phyloP scores from a whole-genome alignment of 2,888 invertebrate species.

The Tridacna gigas region DNA sequence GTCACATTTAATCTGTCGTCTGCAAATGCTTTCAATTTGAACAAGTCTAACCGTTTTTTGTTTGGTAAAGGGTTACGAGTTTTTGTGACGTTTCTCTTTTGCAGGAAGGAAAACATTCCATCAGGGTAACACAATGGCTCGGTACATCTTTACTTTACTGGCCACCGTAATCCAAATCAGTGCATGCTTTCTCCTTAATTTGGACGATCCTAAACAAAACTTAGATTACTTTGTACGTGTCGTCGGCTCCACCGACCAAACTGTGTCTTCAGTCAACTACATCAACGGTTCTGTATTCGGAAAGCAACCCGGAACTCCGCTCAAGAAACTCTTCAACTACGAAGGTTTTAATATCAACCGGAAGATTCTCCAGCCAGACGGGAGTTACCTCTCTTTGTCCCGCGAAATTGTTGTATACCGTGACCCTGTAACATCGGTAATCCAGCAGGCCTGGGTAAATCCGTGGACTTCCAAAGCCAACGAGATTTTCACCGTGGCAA shows the following conservation, averaged over 20 bases:
- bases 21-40: too few relatives aligned
- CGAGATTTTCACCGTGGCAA: constrained; percentile 66
- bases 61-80: too few relatives aligned
- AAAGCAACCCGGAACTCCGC: constrained; percentile 39
- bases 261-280: constrained; percentile 43
- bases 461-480: constrained; percentile 54
- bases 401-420: constrained; percentile 67
- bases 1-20: too few relatives aligned
- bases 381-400: constrained; percentile 63
- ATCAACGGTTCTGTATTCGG: constrained; percentile 65
- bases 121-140: not conserved
- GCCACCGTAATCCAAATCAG: not conserved
- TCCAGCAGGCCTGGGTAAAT: constrained; percentile 64
- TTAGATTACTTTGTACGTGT: constrained; percentile 60
- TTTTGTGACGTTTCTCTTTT: too few relatives aligned
- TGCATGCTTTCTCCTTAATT: not conserved
- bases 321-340: constrained; percentile 64
- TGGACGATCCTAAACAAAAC: constrained; percentile 54
- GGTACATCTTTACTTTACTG: not conserved
- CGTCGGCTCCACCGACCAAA: constrained; percentile 53
- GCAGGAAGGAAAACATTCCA: too few relatives aligned
- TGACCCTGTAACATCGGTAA: constrained; percentile 57
- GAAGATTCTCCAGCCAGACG: constrained; percentile 53
- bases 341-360: constrained; percentile 70
- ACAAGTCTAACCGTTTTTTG: too few relatives aligned